Evolutionary conservation across 2,888 invertebrate species (phyloP).

Genomic region (Dicranocentrus wangi): DNA sequence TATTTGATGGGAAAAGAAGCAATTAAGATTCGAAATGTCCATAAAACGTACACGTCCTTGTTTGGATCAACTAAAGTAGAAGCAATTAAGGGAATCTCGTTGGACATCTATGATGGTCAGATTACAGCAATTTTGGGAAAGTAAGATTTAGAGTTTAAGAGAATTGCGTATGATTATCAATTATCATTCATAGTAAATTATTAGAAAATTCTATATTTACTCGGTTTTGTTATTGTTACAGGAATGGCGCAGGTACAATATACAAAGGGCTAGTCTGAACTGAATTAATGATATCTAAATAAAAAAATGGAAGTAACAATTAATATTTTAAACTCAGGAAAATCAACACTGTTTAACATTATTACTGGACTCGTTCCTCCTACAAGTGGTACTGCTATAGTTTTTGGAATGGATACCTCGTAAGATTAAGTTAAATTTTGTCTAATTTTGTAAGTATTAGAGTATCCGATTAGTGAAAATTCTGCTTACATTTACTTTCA

Average conservation of each 20-base stretch:
- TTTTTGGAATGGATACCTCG: slow-evolving; percentile 85
- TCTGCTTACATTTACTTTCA: slow-evolving; percentile 54
- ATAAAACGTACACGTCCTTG: slow-evolving; percentile 83
- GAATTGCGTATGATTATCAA: too few relatives aligned
- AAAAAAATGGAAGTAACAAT: too few relatives aligned
- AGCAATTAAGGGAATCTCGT: slow-evolving; percentile 80
- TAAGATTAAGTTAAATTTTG: slow-evolving; percentile 73
- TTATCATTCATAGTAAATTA: too few relatives aligned
- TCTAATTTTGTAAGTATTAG: not conserved
- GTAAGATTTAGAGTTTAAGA: slow-evolving; percentile 32
- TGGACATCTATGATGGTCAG: slow-evolving; percentile 89
- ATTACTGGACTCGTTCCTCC: slow-evolving; percentile 87
- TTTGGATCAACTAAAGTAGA: slow-evolving; percentile 78
- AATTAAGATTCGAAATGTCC: slow-evolving; percentile 83
- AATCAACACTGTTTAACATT: slow-evolving; percentile 89
- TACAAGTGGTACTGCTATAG: slow-evolving; percentile 83
- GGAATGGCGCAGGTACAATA: slow-evolving; percentile 55
- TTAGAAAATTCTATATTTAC: too few relatives aligned
- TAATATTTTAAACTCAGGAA: slow-evolving; percentile 80
- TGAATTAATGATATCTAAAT: slow-evolving; percentile 6
- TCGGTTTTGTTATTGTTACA: slow-evolving; percentile 17
- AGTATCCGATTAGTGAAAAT: not conserved
- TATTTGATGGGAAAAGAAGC: slow-evolving; percentile 85
- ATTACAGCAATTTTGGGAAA: slow-evolving; percentile 87
- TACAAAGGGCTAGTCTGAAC: too few relatives aligned